phyloP scores from a whole-genome alignment of 2,797 vertebrate genomes.

The Cuniculus paca region DNA sequence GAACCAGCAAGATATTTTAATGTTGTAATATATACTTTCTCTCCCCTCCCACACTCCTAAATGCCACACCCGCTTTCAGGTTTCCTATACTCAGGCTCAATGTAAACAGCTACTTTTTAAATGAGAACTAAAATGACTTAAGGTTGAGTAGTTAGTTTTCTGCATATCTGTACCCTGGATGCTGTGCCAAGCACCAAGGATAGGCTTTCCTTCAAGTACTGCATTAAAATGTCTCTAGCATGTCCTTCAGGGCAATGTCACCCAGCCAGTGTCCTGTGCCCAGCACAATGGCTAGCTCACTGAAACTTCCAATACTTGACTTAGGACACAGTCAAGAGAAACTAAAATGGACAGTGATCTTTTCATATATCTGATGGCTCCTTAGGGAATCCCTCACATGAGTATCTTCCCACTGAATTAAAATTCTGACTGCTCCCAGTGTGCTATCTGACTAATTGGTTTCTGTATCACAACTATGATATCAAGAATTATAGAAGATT shows the following conservation, averaged over 20 bases:
- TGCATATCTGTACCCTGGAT: neutral
- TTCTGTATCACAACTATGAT: neutral
- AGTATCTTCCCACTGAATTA: neutral
- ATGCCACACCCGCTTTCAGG: neutral
- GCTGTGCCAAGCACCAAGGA: neutral
- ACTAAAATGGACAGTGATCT: neutral
- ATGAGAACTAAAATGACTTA: neutral
- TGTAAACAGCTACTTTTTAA: constrained; percentile 37
- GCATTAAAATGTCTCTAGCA: neutral
- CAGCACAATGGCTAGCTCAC: too few species aligned
- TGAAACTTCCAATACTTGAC: neutral
- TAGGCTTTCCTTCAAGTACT: neutral
- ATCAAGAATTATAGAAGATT: neutral
- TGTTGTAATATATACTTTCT: constrained; percentile 66
- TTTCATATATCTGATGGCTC: neutral
- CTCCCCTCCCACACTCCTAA: constrained; percentile 46
- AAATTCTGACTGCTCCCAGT: neutral
- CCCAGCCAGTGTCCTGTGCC: neutral
- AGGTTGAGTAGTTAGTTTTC: neutral
- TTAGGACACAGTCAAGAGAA: neutral
- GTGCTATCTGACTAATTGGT: neutral
- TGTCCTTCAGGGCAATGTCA: neutral
- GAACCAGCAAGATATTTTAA: constrained; percentile 66
- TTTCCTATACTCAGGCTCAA: neutral
- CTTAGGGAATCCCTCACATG: neutral